Percentiles rank a stretch among this genome's conserved stretches.
phyloP scores from a whole-genome alignment of 2,888 invertebrate species.

The Sarcophaga rosellei region DNA sequence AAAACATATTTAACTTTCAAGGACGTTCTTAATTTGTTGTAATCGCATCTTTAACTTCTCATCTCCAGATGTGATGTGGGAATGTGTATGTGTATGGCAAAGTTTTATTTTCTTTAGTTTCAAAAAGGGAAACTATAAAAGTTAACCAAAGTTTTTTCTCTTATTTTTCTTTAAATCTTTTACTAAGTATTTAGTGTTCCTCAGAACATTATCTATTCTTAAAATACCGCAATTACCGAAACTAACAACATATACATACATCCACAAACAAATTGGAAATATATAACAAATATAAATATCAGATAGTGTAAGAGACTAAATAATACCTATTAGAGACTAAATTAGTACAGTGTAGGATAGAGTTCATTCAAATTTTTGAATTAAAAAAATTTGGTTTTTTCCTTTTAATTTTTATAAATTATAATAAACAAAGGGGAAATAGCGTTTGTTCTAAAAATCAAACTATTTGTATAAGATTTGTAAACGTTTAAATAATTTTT shows the following conservation, averaged over 20 bases:
- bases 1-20: slow-evolving; percentile 1
- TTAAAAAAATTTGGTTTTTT: too few relatives aligned
- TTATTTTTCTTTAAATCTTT: background rate
- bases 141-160: background rate
- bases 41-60: background rate
- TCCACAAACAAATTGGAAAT: background rate
- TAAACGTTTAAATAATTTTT: too few relatives aligned
- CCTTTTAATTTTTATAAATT: too few relatives aligned
- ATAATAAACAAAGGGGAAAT: too few relatives aligned
- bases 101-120: background rate
- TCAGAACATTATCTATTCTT: background rate
- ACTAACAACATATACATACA: background rate
- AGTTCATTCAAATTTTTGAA: too few relatives aligned
- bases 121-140: background rate
- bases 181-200: background rate
- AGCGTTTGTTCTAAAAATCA: too few relatives aligned
- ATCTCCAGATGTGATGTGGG: background rate
- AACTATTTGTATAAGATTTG: too few relatives aligned
- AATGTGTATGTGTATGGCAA: background rate
- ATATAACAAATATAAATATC: too few relatives aligned
- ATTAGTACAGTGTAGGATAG: too few relatives aligned
- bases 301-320: too few relatives aligned
- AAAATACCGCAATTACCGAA: background rate
- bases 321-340: too few relatives aligned
- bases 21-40: background rate